Base-by-base conservation (phyloP, 2,113 vertebrate species). In the Equus przewalskii region DNA sequence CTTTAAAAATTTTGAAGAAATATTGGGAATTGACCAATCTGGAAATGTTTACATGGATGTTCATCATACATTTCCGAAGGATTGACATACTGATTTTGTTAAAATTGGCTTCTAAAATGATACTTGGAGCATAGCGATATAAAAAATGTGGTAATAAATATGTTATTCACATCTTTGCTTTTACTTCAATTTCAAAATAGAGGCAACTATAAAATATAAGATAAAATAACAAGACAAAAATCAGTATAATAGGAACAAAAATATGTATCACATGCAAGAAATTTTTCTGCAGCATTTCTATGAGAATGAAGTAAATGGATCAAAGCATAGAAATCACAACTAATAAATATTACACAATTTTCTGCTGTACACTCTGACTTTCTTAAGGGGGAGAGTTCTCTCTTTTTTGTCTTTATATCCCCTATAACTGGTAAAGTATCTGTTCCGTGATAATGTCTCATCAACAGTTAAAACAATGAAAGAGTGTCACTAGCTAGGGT, bases 221-320 rank as follows among this genome's bases (percentile, higher is more conserved):
- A 62, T 24, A 75, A 86, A 49, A 33, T n/a, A 79, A 44, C 30
- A 62, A 73, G 49, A 75, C n/a, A 62, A 94, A 79, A 90, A 73
- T 54, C 14, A 56, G 5, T 76, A 41, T 84, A 79, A 54, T n/a
- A 11, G 46, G 28, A 80, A 67, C 2, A 60, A 69, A 69, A 2
- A 75, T 82, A 60, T 36, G 7, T 62, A 78, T 14, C 36, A 28
- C 36, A 67, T 76, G 70, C 30, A 24, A 28, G 15, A 78, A 44
- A 58, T 16, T 18, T 28, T 69, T 24, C 36, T 41, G 16, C 13
- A 14, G 13, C n/a, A 69, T 81, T 80, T n/a, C 21, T 85, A 13
- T 85, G 65, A 84, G 49, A 91, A 54, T 58, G 19, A 93, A 96
- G 18, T 58, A 58, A 89, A 67, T 76, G 18, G 13, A 60, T 89